Conservation (phyloP, 2,888 invertebrate genomes). For the Phoronis australis region DNA sequence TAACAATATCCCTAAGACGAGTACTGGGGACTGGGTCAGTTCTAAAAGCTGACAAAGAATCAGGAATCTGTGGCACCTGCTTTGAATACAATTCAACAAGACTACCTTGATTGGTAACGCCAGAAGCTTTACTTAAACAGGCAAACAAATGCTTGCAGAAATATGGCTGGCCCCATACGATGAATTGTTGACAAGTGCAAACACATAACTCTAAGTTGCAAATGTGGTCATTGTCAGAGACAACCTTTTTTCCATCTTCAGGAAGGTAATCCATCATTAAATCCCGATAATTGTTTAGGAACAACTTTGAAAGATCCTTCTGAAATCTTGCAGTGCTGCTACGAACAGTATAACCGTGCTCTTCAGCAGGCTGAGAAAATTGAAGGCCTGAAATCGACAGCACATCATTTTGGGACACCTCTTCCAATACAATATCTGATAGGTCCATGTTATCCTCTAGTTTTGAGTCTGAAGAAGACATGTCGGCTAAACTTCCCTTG, state of each 20-base stretch:
- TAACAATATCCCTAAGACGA: too few relatives aligned
- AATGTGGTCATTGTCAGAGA: not conserved
- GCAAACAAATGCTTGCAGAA: slow-evolving; percentile 6
- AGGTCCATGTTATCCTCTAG: not conserved
- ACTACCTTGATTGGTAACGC: not conserved
- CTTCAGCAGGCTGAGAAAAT: not conserved
- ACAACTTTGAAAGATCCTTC: too few relatives aligned
- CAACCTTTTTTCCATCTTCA: too few relatives aligned
- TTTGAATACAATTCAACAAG: not conserved
- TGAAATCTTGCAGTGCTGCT: too few relatives aligned
- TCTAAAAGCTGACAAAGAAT: not conserved
- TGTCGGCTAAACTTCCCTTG: not conserved
- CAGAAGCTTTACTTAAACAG: not conserved
- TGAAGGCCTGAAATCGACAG: too few relatives aligned
- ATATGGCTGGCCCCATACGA: slow-evolving; percentile 4
- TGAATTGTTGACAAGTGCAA: slow-evolving; percentile 4
- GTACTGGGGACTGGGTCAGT: too few relatives aligned
- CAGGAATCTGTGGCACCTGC: not conserved
- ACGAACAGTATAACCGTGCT: slow-evolving; percentile 3
- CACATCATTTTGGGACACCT: too few relatives aligned
- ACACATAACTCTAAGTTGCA: slow-evolving; percentile 3
- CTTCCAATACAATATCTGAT: too few relatives aligned
- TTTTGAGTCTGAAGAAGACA: not conserved
- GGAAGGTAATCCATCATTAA: too few relatives aligned
- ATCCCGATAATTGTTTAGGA: too few relatives aligned